Evolutionary conservation across 2,888 invertebrate genomes (phyloP).

Genomic region (Acleris emargana): DNA sequence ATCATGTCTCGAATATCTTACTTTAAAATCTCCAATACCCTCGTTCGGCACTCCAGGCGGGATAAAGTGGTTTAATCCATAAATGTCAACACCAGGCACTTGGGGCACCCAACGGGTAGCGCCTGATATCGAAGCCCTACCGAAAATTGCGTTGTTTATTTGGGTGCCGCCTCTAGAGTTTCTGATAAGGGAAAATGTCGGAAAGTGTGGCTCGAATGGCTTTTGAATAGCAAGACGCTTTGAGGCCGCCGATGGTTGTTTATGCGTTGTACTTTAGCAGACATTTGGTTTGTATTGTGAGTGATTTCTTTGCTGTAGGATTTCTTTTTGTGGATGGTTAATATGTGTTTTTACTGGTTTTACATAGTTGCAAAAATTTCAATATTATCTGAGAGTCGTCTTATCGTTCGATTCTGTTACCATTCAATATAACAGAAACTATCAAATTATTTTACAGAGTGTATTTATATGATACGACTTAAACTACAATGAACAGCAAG

Average conservation of each 20-base stretch:
- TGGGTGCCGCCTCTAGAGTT: constrained; percentile 44
- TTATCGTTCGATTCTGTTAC: no score
- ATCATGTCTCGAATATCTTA: constrained; percentile 20
- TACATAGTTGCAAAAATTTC: no score
- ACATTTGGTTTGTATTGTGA: not conserved
- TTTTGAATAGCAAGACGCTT: constrained; percentile 9
- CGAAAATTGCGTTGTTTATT: constrained; percentile 55
- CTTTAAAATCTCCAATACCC: constrained; percentile 30
- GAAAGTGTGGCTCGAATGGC: constrained; percentile 18
- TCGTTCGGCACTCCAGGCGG: constrained; percentile 14
- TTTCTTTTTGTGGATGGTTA: not conserved
- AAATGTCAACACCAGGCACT: constrained; percentile 35
- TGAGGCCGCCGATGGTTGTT: constrained; percentile 16
- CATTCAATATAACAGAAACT: no score
- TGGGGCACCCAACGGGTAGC: constrained; percentile 12
- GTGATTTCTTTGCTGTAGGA: not conserved
- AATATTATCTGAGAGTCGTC: no score
- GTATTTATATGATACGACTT: no score
- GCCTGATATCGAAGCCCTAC: constrained; percentile 37
- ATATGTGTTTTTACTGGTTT: no score
- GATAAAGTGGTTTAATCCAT: constrained; percentile 35
- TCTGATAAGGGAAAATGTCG: constrained; percentile 30
- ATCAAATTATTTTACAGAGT: no score
- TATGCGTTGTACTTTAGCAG: constrained; percentile 14
- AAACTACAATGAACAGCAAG: no score